Percentiles rank a stretch among this genome's conserved stretches.
Evolutionary conservation across 2,797 vertebrate genomes (phyloP).

Genomic region (Sebastes glaucus): DNA sequence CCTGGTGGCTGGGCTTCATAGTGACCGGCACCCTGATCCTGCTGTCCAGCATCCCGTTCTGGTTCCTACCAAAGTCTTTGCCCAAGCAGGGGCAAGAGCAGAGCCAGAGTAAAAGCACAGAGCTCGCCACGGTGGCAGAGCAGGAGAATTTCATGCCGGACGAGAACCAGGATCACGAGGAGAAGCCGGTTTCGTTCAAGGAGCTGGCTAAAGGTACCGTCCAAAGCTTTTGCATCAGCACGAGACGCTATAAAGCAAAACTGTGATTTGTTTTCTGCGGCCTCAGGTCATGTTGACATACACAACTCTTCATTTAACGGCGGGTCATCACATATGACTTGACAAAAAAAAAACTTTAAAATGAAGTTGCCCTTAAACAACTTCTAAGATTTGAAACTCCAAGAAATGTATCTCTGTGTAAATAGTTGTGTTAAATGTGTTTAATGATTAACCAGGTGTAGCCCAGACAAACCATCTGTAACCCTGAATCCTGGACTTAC

Average conservation of each 20-base stretch:
- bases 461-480: neutral
- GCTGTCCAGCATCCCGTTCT: slow-evolving; percentile 87
- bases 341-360: neutral
- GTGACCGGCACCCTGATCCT: slow-evolving; percentile 80
- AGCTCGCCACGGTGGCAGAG: slow-evolving; percentile 53
- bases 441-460: slow-evolving; percentile 44
- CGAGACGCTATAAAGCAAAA: neutral
- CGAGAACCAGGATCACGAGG: slow-evolving; percentile 35
- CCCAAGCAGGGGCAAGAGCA: slow-evolving; percentile 75
- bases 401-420: neutral
- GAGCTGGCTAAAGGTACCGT: slow-evolving; percentile 80
- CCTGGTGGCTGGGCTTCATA: slow-evolving; percentile 91
- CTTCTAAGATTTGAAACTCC: neutral
- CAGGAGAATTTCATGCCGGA: slow-evolving; percentile 77
- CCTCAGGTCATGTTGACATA: neutral
- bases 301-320: neutral
- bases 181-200: slow-evolving; percentile 53
- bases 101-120: slow-evolving; percentile 43
- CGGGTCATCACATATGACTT: neutral
- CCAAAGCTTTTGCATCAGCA: neutral
- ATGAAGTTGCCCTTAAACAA: neutral
- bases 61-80: slow-evolving; percentile 86
- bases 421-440: neutral
- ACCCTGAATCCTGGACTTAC: neutral
- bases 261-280: neutral